These are phyloP conservation scores for Gila robusta DNA, from an alignment of 2,797 vertebrate species.

Conservation along the genomic window DNA sequence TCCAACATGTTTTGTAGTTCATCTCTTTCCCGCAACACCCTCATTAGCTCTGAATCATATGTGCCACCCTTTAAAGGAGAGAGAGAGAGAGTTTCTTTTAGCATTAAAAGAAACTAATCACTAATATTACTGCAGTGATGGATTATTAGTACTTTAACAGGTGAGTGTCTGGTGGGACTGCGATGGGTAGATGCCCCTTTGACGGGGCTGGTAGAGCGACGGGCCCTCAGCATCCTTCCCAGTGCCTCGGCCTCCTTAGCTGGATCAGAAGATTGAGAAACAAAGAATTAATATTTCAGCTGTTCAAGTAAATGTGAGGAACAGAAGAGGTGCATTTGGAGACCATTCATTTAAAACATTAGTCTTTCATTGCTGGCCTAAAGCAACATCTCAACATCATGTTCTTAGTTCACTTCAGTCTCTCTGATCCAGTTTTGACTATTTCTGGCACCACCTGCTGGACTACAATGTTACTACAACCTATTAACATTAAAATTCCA, in stretches of 20 bases:
- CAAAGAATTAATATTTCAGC: background rate
- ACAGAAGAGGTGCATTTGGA: background rate
- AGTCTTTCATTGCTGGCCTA: too few species aligned
- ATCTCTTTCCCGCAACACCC: constrained; percentile 76
- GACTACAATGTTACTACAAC: background rate
- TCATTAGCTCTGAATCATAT: constrained; percentile 76
- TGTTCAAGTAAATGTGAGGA: background rate
- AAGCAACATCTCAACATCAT: background rate
- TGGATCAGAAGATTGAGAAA: constrained; percentile 27
- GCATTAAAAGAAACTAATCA: background rate
- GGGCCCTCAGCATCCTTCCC: constrained; percentile 72
- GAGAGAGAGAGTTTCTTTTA: background rate
- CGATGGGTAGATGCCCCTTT: constrained; percentile 43
- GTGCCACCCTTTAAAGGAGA: constrained; percentile 66
- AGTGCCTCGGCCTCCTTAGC: constrained; percentile 69
- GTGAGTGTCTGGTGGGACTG: constrained; percentile 64
- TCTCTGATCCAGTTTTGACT: background rate
- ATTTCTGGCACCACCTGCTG: constrained; percentile 2
- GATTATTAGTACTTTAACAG: constrained; percentile 69
- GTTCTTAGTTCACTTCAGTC: background rate
- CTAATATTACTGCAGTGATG: background rate
- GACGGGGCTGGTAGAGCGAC: constrained; percentile 70
- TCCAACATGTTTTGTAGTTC: constrained; percentile 77
- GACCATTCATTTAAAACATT: background rate
- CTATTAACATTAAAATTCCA: background rate